A percentile compares a stretch with the other conserved stretches of the same genome.
Evolutionary conservation across 2,113 vertebrate genomes (phyloP).

Genomic region (Potamarius usumacintae): DNA sequence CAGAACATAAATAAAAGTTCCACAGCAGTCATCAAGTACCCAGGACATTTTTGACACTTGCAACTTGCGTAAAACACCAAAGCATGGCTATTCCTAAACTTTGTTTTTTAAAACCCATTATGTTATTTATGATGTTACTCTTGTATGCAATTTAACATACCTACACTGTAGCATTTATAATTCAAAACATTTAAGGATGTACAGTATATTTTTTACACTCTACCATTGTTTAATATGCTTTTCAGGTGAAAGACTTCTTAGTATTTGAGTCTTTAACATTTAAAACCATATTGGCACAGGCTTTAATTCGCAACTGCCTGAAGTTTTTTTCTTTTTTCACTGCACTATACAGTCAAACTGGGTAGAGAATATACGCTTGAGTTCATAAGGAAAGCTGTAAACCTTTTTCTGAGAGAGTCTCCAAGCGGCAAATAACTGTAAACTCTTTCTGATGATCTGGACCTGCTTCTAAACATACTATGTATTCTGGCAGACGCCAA

Average conservation of each 20-base stretch:
- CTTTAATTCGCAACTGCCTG: neutral
- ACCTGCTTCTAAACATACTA: constrained; percentile 77
- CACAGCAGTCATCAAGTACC: too few species aligned
- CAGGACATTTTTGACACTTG: neutral
- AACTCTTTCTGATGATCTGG: constrained; percentile 84
- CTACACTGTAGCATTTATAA: neutral
- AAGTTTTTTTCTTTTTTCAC: neutral
- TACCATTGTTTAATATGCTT: neutral
- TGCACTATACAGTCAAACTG: neutral
- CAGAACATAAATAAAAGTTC: neutral
- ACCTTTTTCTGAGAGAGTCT: constrained; percentile 84
- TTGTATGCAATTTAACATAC: neutral
- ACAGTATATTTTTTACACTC: neutral
- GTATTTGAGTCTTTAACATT: neutral
- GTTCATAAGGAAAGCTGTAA: constrained; percentile 3
- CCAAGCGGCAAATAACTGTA: constrained; percentile 82
- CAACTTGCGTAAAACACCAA: neutral
- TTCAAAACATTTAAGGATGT: neutral
- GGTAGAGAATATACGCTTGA: neutral
- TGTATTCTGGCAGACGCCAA: constrained; percentile 86
- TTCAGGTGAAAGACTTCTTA: neutral
- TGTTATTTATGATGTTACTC: neutral
- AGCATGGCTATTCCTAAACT: neutral
- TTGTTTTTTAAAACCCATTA: neutral
- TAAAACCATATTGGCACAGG: neutral